phyloP scores from a whole-genome alignment of 2,888 invertebrate genomes.

The Caenorhabditis drosophilae region DNA sequence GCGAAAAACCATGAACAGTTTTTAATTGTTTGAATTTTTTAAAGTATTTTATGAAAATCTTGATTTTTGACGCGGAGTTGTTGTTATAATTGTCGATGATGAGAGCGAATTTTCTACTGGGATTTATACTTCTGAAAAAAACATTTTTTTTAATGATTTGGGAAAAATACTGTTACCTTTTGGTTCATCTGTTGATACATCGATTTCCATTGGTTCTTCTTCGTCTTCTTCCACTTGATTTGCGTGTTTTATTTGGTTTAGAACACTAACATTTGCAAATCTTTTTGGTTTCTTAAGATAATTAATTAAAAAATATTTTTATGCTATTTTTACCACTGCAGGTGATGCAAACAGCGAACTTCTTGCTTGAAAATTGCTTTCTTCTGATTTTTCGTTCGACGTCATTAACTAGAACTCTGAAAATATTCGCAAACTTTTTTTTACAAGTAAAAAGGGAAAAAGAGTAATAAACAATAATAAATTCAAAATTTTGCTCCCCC shows the following conservation, averaged over 20 bases:
- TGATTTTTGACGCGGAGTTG: background rate
- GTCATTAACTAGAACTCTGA: too few species aligned
- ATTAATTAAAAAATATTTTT: background rate
- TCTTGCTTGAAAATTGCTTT: background rate
- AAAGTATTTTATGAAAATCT: too few species aligned
- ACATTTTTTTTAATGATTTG: too few species aligned
- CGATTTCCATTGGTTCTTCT: constrained; percentile 3
- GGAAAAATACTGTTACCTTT: too few species aligned
- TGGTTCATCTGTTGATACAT: background rate
- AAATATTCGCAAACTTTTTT: too few species aligned
- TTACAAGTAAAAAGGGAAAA: too few species aligned
- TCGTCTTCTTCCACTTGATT: background rate
- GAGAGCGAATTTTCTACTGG: background rate
- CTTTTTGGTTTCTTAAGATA: background rate
- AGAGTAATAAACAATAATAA: too few species aligned
- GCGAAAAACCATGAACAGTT: background rate
- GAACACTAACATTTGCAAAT: background rate
- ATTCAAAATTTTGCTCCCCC: too few species aligned
- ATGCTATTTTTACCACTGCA: background rate
- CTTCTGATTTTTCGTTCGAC: too few species aligned
- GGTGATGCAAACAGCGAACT: background rate
- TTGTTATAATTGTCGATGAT: too few species aligned
- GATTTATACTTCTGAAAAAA: background rate
- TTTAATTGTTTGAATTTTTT: background rate
- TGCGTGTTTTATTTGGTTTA: background rate